Base-by-base conservation (phyloP, 2,888 invertebrate genomes). In the Limenitis camilla region DNA sequence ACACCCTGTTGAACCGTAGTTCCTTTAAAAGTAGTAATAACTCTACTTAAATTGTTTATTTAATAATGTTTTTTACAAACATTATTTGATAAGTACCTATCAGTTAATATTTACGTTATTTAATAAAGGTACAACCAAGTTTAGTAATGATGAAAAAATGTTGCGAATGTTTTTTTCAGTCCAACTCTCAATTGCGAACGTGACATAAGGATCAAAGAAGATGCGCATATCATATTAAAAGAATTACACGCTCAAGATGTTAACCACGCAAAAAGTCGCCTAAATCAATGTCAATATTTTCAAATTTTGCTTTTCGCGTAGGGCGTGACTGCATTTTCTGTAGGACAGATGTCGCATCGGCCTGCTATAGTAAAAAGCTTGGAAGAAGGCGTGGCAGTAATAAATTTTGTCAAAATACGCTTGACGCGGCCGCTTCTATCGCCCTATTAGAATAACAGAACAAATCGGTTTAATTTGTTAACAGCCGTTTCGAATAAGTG, bases 321-420 rank as follows among this genome's bases (percentile, higher is more conserved):
- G 79, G 85, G 85, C 85, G 85, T 83, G 78, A 78, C 77, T 56
- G 55, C 65, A 62, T 70, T 70, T 72, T 72, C 70, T 69, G 73
- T 68, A 65, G 81, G 81, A 78, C 86, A 86, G 85, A 85, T 86
- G 86, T 80, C 76, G 66, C 63, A 64, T 81, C 84, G 81, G 78
- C 80, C 72, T 67, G 58, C 61, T 60, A 65, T 67, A 64, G 67
- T 82, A 84, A 85, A 82, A 70, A 67, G 54, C 68, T 69, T 73
- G 64, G 69, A 58, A 70, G 78, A 69, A 85, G 88, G 88, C 87
- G 88, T 84, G 88, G 86, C 77, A 65, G 78, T 72, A 80, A 88
- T 88, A 88, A 88, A 88, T 88, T 83, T 84, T 75, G 85, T 87
- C 88, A 87, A 87, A 88, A 86, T 87, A 88, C 80, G 76, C 57